Evolutionary conservation across 2,113 vertebrate genomes (phyloP).

Genomic region (Aleadryas rufinucha): DNA sequence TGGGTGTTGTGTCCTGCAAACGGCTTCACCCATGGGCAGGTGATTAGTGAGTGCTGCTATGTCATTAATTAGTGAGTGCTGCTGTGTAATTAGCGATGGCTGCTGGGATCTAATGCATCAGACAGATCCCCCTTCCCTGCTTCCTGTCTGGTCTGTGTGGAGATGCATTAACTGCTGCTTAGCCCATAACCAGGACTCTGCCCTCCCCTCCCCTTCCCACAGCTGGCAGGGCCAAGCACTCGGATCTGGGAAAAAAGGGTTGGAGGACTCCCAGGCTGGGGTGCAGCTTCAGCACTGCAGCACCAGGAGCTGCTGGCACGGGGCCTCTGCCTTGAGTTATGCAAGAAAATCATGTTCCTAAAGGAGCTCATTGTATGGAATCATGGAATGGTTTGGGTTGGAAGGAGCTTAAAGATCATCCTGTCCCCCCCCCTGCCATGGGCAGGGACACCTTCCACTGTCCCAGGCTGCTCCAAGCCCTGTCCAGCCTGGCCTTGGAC

Average conservation of each 20-base stretch:
- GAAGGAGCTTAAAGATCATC: not conserved
- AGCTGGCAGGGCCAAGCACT: not conserved
- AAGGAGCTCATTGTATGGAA: accelerated
- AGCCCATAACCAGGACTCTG: constrained; percentile 43
- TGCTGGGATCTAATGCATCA: constrained; percentile 68
- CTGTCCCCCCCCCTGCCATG: not conserved
- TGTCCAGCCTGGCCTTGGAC: accelerated
- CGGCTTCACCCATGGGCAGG: constrained; percentile 59
- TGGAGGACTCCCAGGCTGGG: not conserved
- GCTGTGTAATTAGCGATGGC: constrained; percentile 29
- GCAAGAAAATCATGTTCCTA: not conserved
- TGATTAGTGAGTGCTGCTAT: constrained; percentile 64
- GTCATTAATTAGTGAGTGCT: constrained; percentile 64
- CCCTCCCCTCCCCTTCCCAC: constrained; percentile 8
- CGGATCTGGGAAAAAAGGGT: not conserved
- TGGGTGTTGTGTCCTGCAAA: constrained; percentile 46
- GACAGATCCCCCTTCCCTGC: constrained; percentile 51
- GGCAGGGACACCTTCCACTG: not conserved
- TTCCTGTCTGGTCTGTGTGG: constrained; percentile 67
- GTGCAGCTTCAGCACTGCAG: not conserved
- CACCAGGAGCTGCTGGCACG: not conserved
- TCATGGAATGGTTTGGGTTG: not conserved
- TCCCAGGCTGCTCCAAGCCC: not conserved
- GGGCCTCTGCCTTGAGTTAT: accelerated
- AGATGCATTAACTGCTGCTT: constrained; percentile 78